Percentiles rank a stretch among this genome's conserved stretches.
phyloP scores from a whole-genome alignment of 2,797 vertebrate species.

The Tarsius wallacei region DNA sequence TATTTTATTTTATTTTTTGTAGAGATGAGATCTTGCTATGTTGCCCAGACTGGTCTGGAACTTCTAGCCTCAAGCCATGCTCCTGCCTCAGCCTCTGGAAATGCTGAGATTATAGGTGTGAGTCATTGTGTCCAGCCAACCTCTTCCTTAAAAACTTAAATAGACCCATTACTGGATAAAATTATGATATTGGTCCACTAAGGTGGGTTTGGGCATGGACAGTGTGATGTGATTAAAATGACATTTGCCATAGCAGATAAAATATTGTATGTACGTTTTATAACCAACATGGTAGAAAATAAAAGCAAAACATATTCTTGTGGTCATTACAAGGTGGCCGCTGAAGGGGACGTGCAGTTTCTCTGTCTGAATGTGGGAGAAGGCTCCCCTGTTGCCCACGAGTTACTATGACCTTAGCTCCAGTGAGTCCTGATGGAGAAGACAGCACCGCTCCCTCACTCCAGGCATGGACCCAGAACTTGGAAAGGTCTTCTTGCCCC shows the following conservation, averaged over 20 bases:
- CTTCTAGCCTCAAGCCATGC: too few species aligned
- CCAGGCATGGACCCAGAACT: accelerated
- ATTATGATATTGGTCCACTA: neutral
- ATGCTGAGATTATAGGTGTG: too few species aligned
- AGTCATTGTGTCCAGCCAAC: too few species aligned
- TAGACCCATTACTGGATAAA: neutral
- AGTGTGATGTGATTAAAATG: neutral
- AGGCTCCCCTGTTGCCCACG: accelerated
- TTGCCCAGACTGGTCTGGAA: too few species aligned
- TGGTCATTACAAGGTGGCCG: too few species aligned
- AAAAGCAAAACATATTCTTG: neutral
- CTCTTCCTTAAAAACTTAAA: neutral
- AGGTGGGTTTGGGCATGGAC: too few species aligned
- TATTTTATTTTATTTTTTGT: too few species aligned
- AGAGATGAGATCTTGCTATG: too few species aligned
- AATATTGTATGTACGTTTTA: neutral
- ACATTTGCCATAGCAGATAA: neutral
- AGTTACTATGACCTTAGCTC: neutral
- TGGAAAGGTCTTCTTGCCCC: neutral
- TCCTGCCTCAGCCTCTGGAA: too few species aligned
- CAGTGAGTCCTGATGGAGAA: too few species aligned
- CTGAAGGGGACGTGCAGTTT: too few species aligned
- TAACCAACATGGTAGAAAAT: neutral
- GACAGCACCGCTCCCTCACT: neutral
- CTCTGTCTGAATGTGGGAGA: neutral